Percentiles rank a stretch among this genome's conserved stretches.
Conservation (phyloP, 2,888 invertebrate species). For the Muschampia plurimacula region DNA sequence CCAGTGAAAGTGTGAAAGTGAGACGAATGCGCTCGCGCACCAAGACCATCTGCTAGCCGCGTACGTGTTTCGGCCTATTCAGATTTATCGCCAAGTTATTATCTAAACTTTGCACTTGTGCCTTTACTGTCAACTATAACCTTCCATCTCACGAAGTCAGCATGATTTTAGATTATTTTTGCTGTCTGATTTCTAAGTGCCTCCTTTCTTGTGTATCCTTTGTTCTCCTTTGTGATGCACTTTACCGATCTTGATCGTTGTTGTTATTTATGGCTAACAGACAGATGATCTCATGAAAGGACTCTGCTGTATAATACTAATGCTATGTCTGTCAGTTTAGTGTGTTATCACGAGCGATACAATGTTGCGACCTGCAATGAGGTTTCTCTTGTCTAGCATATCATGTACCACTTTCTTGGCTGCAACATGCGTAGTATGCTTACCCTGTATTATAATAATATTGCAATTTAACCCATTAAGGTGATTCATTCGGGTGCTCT, state of each 20-base stretch:
- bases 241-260: constrained; percentile 16
- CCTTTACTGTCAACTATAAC: constrained; percentile 9
- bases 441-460: constrained; percentile 28
- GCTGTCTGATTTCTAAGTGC: constrained; percentile 14
- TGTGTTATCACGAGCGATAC: constrained; percentile 21
- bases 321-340: constrained; percentile 5
- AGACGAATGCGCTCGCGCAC: constrained; percentile 74
- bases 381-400: constrained; percentile 29
- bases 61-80: constrained; percentile 27
- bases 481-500: constrained; percentile 6
- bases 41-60: constrained; percentile 41
- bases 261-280: constrained; percentile 21
- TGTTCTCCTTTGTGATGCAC: constrained; percentile 27
- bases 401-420: constrained; percentile 30
- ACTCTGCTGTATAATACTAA: constrained; percentile 11
- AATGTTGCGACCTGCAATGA: constrained; percentile 23
- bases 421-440: constrained; percentile 19
- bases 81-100: constrained; percentile 17
- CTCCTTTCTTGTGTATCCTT: constrained; percentile 17
- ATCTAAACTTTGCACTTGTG: constrained; percentile 19
- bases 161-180: constrained; percentile 24
- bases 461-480: constrained; percentile 27
- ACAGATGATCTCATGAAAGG: constrained; percentile 22
- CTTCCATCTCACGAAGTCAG: constrained; percentile 3
- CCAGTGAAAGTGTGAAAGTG: constrained; percentile 86